phyloP scores from a whole-genome alignment of 2,888 invertebrate genomes.

The Apamea monoglypha region DNA sequence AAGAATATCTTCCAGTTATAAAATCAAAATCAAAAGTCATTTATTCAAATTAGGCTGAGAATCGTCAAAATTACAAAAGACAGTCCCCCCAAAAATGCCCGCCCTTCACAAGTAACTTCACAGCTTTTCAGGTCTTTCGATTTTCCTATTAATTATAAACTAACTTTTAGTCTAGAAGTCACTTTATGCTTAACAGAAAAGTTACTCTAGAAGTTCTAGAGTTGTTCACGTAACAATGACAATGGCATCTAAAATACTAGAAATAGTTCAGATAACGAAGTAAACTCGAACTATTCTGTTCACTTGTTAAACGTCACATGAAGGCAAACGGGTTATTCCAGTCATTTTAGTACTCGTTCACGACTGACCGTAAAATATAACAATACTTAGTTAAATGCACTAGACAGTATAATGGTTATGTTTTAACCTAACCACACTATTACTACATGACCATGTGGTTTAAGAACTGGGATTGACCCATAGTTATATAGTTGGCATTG shows the following conservation, averaged over 20 bases:
- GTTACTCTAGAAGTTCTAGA: neutral
- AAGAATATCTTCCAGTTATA: neutral
- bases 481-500: neutral
- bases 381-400: slow-evolving; percentile 35
- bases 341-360: slow-evolving; percentile 24
- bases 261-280: neutral
- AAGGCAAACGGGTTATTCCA: slow-evolving; percentile 40
- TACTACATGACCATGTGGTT: slow-evolving; percentile 19
- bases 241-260: slow-evolving; percentile 6
- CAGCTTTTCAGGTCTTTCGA: too few species aligned
- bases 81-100: too few species aligned
- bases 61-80: too few species aligned
- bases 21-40: neutral
- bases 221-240: neutral
- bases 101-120: neutral
- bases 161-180: too few species aligned
- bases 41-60: too few species aligned
- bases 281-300: neutral
- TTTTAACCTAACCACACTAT: slow-evolving; percentile 24
- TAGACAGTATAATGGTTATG: slow-evolving; percentile 30
- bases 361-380: slow-evolving; percentile 38
- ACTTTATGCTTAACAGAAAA: too few species aligned
- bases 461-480: slow-evolving; percentile 18
- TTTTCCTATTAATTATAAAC: neutral
- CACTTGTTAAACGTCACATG: slow-evolving; percentile 20